Evolutionary conservation across 2,113 vertebrate genomes (phyloP).

Genomic region (Pleuronectes platessa): DNA sequence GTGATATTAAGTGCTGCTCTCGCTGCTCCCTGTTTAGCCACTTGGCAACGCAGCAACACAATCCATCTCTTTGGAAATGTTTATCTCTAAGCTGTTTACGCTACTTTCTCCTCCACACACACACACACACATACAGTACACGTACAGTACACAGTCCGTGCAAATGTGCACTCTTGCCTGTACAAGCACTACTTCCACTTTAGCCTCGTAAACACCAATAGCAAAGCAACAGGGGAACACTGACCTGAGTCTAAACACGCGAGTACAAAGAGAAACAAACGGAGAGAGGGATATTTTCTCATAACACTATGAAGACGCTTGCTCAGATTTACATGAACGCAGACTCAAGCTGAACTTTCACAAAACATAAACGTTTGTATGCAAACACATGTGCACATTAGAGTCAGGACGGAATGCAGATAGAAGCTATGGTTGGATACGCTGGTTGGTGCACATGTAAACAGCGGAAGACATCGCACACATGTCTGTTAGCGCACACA

Average conservation of each 20-base stretch:
- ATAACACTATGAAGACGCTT: constrained; percentile 3
- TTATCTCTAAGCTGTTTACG: constrained; percentile 64
- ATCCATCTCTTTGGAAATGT: constrained; percentile 65
- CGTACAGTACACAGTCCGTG: constrained; percentile 1
- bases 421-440: constrained; percentile 42
- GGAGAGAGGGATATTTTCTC: constrained; percentile 9
- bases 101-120: constrained; percentile 27
- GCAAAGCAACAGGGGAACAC: constrained; percentile 11
- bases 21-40: constrained; percentile 55
- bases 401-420: constrained; percentile 51
- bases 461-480: constrained; percentile 43
- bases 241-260: constrained; percentile 32
- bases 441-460: constrained; percentile 53
- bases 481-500: constrained; percentile 28
- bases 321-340: constrained; percentile 10
- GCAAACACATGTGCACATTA: constrained; percentile 17
- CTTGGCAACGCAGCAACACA: constrained; percentile 62
- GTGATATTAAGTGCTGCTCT: constrained; percentile 60
- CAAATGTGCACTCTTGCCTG: neutral
- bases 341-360: constrained; percentile 18
- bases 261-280: constrained; percentile 36
- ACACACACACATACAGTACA: constrained; percentile 39
- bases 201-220: constrained; percentile 23
- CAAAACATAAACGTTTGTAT: constrained; percentile 22
- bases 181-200: neutral